phyloP scores from a whole-genome alignment of 92 coral and sea anemone species.

The Paramuricea clavata region DNA sequence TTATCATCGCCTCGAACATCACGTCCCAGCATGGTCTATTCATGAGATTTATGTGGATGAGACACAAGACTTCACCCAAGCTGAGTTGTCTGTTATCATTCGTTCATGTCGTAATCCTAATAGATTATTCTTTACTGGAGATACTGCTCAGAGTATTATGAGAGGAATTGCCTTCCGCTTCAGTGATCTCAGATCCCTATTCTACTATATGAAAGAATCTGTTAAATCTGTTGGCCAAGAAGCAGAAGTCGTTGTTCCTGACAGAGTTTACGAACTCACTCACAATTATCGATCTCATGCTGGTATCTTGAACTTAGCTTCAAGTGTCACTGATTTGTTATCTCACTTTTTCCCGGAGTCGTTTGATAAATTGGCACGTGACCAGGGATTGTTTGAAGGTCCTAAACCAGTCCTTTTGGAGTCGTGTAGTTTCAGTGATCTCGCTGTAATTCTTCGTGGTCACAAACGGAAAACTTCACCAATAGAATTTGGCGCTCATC shows the following conservation, averaged over 20 bases:
- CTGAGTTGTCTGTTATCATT: slow-evolving; percentile 88
- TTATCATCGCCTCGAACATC: slow-evolving; percentile 78
- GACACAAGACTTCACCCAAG: slow-evolving; percentile 98
- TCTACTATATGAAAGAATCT: slow-evolving; percentile 79
- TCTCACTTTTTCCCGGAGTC: slow-evolving; percentile 87
- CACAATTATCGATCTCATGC: slow-evolving; percentile 98
- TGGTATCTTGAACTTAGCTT: slow-evolving; percentile 89
- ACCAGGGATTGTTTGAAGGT: slow-evolving; percentile 87
- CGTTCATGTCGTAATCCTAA: slow-evolving; percentile 93
- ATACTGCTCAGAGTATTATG: slow-evolving; percentile 99
- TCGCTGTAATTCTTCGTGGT: slow-evolving; percentile 93
- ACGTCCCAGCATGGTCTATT: slow-evolving; percentile 86
- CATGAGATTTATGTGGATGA: slow-evolving; percentile 95
- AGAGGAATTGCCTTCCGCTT: slow-evolving; percentile 97
- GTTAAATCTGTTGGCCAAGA: slow-evolving; percentile 35
- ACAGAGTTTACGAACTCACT: slow-evolving; percentile 84
- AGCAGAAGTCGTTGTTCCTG: slow-evolving; percentile 73
- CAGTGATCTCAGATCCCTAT: slow-evolving; percentile 87
- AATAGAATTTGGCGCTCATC: slow-evolving; percentile 97
- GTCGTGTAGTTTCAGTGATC: slow-evolving; percentile 88
- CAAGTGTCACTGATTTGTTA: slow-evolving; percentile 81
- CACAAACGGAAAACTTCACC: slow-evolving; percentile 84
- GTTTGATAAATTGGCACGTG: slow-evolving; percentile 84
- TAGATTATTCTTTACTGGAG: slow-evolving; percentile 93
- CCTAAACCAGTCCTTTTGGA: slow-evolving; percentile 93